Conservation (phyloP, 2,888 invertebrate genomes). For the Hoplodrina blanda region DNA sequence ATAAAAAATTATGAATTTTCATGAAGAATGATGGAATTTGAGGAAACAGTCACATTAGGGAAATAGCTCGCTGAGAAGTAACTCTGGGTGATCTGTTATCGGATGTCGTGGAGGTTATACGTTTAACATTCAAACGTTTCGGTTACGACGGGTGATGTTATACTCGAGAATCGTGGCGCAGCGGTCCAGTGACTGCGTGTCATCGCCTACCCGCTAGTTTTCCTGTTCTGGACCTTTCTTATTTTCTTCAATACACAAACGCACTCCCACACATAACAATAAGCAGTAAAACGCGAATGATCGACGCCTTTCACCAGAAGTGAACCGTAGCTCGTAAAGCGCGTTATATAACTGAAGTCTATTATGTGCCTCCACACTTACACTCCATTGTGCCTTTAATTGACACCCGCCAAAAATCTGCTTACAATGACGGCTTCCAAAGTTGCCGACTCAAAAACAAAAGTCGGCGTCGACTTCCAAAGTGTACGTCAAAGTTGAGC, state of each 20-base stretch:
- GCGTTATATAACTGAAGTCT: conserved; percentile 31
- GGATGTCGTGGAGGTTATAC: neutral
- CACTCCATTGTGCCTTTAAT: conserved; percentile 51
- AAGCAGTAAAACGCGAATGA: conserved; percentile 21
- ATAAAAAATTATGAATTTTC: no score
- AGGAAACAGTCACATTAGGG: neutral
- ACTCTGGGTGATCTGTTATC: no score
- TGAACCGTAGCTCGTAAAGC: conserved; percentile 31
- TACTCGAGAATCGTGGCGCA: neutral
- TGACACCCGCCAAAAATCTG: conserved; percentile 49
- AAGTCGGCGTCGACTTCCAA: conserved; percentile 42
- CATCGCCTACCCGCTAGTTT: neutral
- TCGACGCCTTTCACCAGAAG: conserved; percentile 8
- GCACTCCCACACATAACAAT: neutral
- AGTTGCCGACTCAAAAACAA: conserved; percentile 36
- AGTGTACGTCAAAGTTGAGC: conserved; percentile 31
- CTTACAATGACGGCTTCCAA: conserved; percentile 22
- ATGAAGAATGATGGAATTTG: no score
- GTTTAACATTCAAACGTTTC: neutral
- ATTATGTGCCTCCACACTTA: conserved; percentile 30
- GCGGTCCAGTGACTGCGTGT: neutral
- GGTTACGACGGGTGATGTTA: neutral
- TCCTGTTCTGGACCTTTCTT: neutral
- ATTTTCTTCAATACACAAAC: neutral
- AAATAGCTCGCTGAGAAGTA: no score